phyloP scores from a whole-genome alignment of 2,797 vertebrate species.

The Vipera ursinii region DNA sequence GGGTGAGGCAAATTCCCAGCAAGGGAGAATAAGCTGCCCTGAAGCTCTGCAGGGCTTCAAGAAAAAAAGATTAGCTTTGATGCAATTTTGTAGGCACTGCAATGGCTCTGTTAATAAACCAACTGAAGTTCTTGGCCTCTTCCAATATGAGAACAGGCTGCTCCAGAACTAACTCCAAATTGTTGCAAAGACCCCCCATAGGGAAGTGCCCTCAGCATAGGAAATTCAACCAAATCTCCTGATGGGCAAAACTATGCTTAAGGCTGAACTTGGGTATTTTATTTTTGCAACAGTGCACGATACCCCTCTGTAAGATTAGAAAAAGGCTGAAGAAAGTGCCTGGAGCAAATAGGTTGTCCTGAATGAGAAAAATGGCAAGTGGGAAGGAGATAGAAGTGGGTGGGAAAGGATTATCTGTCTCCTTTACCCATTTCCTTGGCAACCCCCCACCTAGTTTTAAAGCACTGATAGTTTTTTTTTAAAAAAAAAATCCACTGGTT shows the following conservation, averaged over 20 bases:
- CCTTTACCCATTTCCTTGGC: background rate
- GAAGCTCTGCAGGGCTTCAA: background rate
- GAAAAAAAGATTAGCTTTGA: background rate
- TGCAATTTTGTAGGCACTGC: background rate
- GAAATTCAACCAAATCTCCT: background rate
- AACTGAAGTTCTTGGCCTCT: background rate
- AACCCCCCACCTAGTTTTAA: background rate
- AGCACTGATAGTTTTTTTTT: background rate
- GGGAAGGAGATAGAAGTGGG: background rate
- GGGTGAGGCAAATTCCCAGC: background rate
- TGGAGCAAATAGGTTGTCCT: too few relatives aligned
- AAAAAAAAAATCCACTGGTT: background rate
- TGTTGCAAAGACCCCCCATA: background rate
- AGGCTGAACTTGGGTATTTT: too few relatives aligned
- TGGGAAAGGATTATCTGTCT: background rate
- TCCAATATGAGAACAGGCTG: background rate
- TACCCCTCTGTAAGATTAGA: background rate
- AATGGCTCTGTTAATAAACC: background rate
- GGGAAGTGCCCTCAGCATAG: background rate
- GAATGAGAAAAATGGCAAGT: background rate
- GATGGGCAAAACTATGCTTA: background rate
- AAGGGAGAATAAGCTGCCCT: background rate
- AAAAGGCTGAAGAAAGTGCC: background rate
- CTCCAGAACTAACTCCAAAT: background rate
- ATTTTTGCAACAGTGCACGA: background rate